Conservation (phyloP, 2,888 invertebrate species). For the Agriopis marginaria region DNA sequence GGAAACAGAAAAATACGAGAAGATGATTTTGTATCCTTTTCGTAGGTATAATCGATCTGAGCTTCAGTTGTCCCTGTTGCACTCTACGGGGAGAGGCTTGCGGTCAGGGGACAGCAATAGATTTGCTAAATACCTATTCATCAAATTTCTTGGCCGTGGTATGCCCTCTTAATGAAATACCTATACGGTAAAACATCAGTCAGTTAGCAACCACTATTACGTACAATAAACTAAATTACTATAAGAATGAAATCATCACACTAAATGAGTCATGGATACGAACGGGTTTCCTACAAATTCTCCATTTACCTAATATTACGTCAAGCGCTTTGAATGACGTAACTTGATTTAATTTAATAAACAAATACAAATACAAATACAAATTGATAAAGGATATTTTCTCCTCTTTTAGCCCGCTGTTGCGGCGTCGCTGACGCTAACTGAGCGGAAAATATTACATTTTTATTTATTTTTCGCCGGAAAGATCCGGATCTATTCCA, state of each 20-base stretch:
- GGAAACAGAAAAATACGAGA: no score
- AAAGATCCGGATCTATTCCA: neutral
- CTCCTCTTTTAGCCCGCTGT: slow-evolving; percentile 3
- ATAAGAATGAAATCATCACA: slow-evolving; percentile 11
- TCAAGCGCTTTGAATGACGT: neutral
- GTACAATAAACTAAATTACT: neutral
- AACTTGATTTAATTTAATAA: no score
- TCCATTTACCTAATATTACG: slow-evolving; percentile 9
- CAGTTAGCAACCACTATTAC: neutral
- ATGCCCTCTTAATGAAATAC: no score
- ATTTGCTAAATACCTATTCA: no score
- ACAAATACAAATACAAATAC: no score
- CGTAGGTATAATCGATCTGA: no score
- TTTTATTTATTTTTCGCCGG: neutral
- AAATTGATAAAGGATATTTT: neutral
- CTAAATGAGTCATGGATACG: slow-evolving; percentile 6
- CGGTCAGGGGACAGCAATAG: no score
- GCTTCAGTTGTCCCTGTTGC: no score
- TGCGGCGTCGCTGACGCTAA: neutral
- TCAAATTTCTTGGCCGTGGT: no score
- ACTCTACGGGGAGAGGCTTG: no score
- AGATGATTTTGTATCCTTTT: no score
- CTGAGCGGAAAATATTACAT: neutral
- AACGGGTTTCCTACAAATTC: slow-evolving; percentile 17
- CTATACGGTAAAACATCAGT: neutral